Conservation (phyloP, 2,113 vertebrate species). For the Catagonus wagneri region DNA sequence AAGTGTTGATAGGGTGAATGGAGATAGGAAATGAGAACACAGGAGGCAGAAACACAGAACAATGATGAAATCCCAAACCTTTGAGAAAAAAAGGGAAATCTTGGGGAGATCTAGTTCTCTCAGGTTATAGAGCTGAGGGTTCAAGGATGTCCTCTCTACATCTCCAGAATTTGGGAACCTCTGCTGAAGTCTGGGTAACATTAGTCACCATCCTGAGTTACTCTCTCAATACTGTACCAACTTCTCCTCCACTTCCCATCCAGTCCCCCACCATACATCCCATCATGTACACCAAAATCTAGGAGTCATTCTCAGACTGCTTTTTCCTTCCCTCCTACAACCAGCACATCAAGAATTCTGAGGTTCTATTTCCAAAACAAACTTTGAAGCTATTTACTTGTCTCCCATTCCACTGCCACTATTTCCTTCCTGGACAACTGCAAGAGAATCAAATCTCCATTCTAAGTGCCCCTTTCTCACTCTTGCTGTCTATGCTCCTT, state of each 20-base stretch:
- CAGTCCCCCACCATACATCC: neutral
- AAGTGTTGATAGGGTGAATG: neutral
- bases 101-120: neutral
- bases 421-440: conserved; percentile 1
- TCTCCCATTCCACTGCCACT: neutral
- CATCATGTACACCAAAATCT: neutral
- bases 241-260: neutral
- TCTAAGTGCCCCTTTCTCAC: neutral
- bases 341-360: neutral
- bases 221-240: neutral
- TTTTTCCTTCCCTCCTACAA: conserved; percentile 18
- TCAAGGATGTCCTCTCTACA: neutral
- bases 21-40: neutral
- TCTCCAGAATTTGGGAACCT: neutral
- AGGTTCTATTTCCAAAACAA: conserved; percentile 57
- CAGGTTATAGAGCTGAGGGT: neutral
- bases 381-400: neutral
- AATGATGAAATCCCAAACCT: neutral
- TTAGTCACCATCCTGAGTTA: neutral
- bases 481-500: neutral
- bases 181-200: neutral
- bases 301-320: neutral
- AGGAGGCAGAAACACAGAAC: neutral
- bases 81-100: neutral
- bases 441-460: conserved; percentile 8